These are phyloP conservation scores for Rhinopithecus roxellana DNA, from an alignment of 2,113 vertebrate genomes.

Conservation along the genomic window DNA sequence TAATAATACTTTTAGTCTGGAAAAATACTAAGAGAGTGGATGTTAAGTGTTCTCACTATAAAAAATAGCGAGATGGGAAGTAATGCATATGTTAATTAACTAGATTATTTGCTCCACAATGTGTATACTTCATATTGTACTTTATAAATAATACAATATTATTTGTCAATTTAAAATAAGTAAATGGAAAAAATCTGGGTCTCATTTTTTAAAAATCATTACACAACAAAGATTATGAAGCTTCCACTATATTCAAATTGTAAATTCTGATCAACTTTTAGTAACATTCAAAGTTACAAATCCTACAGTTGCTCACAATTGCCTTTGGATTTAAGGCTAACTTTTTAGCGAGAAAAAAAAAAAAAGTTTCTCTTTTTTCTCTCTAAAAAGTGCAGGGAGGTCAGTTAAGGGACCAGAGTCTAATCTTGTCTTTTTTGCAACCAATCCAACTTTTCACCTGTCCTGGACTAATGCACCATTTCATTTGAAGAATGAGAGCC, in stretches of 20 bases:
- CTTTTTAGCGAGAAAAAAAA: not conserved
- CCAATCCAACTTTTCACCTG: accelerated
- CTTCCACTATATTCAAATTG: not conserved
- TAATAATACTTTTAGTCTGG: not conserved
- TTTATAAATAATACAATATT: not conserved
- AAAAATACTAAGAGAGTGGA: not conserved
- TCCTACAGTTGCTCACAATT: not conserved
- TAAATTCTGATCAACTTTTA: not conserved
- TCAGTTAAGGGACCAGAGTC: not conserved
- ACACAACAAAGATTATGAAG: not conserved
- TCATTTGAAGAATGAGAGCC: not conserved
- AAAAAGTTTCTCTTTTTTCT: too few species aligned
- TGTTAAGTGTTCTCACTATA: not conserved
- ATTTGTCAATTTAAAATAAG: not conserved
- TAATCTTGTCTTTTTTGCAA: not conserved
- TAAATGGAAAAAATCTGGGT: not conserved
- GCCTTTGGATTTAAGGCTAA: not conserved
- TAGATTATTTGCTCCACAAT: not conserved
- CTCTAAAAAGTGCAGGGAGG: accelerated
- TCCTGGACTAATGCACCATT: not conserved
- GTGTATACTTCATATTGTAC: not conserved
- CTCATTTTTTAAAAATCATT: not conserved
- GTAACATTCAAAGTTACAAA: not conserved
- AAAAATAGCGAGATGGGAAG: not conserved
- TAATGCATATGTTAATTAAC: not conserved